Percentiles rank a stretch among this genome's conserved stretches.
phyloP scores from a whole-genome alignment of 2,113 vertebrate species.

The Rousettus leschenaultii region DNA sequence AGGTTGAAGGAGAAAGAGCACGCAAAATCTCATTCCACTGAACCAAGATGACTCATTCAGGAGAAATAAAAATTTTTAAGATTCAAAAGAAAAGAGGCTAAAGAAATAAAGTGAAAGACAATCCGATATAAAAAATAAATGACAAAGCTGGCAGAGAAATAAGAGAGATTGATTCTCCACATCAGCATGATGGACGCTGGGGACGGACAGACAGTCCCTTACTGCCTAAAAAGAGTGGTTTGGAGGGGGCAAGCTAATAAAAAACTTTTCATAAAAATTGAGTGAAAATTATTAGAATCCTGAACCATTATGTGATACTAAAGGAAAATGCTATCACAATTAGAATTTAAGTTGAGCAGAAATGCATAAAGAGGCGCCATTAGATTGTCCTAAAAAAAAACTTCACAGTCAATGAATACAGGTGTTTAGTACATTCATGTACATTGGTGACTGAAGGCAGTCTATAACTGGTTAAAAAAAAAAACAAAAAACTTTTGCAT shows the following conservation, averaged over 20 bases:
- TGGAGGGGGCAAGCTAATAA: background rate
- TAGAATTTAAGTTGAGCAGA: background rate
- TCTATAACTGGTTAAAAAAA: background rate
- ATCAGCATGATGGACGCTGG: background rate
- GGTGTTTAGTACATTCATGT: background rate
- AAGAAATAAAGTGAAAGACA: constrained; percentile 56
- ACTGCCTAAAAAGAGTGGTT: constrained; percentile 26
- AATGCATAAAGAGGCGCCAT: background rate
- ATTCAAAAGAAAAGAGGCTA: constrained; percentile 63
- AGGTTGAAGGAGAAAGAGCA: constrained; percentile 14
- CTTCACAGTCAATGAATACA: background rate
- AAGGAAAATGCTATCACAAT: background rate
- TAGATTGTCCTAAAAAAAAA: background rate
- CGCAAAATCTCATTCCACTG: constrained; percentile 70
- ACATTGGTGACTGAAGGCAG: background rate
- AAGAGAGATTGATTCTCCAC: constrained; percentile 51
- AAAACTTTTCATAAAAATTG: constrained; percentile 46
- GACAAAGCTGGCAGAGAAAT: background rate
- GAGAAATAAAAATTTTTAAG: constrained; percentile 70
- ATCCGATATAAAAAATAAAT: constrained; percentile 56
- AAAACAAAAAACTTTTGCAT: background rate
- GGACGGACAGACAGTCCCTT: background rate
- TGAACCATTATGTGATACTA: background rate
- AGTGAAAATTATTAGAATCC: background rate
- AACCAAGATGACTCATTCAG: constrained; percentile 61